These are phyloP conservation scores for Otolemur garnettii DNA, from an alignment of 2,113 vertebrate species.

Conservation along the genomic window DNA sequence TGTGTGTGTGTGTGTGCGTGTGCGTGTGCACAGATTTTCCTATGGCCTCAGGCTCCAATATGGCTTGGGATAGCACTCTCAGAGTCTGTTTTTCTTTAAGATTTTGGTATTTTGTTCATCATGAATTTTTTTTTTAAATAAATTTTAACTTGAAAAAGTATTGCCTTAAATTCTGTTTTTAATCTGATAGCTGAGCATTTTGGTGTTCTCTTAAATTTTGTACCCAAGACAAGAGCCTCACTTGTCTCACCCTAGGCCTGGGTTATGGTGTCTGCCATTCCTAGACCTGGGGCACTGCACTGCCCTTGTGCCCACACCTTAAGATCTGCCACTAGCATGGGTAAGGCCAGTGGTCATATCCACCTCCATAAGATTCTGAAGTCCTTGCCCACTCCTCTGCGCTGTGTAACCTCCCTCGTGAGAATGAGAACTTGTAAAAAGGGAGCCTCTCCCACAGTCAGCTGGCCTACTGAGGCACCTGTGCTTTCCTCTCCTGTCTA, in stretches of 20 bases:
- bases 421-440: neutral
- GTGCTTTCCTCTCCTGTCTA: neutral
- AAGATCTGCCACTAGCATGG: neutral
- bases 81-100: neutral
- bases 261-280: neutral
- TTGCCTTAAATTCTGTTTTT: neutral
- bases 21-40: neutral
- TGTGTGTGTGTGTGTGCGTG: no score
- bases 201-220: neutral
- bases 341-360: neutral
- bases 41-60: neutral
- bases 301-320: neutral
- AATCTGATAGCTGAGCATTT: neutral
- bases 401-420: neutral
- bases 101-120: neutral
- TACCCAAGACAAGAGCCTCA: neutral
- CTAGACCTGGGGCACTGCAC: neutral
- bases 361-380: neutral
- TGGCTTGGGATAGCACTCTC: neutral
- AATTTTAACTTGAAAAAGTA: constrained; percentile 26
- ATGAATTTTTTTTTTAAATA: no score
- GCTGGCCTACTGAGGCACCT: neutral
- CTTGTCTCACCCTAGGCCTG: neutral
- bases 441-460: neutral
- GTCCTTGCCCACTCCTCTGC: neutral